Base-by-base conservation (phyloP, 2,888 invertebrate genomes). In the Enchytraeus crypticus region DNA sequence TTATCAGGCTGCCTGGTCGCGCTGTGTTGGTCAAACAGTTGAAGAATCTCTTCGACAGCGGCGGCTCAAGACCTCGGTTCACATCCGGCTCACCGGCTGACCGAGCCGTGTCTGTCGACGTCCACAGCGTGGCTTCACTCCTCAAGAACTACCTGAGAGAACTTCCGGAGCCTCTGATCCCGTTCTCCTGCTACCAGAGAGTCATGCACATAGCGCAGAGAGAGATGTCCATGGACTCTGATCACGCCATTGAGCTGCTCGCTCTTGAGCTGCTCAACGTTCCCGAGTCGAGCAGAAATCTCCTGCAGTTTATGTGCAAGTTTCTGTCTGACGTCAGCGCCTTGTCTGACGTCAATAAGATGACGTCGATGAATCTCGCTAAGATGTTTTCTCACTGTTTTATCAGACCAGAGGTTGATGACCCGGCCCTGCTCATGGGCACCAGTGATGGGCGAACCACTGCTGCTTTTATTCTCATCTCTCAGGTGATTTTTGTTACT, bases 101-200 rank as follows among this genome's bases (percentile, higher is more conserved):
- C n/a, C n/a, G n/a, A n/a, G n/a, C n/a, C n/a, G n/a, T n/a, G n/a
- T 46, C 46, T 4, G 30, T 49, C 4, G 69, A 69, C 43, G 59
- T 69, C 8, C 76, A 78, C 67, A 74, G 75, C 23, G 75, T 76
- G 2, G 75, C 76, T 0, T 78, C 78, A 1, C 66, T 79, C 45
- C 66, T 79, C 29, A 79, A 79, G 64, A 66, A 71, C 57, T 79
- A 74, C 66, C 71, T 79, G 2, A 67, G 78, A 21, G 77, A 79
- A 55, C 71, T 79, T 5, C 77, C 79, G 21, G 75, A 77, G 51
- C 76, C 78, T 21, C 66, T 79, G 38, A 72, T 79, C 53, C 77
- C 79, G 0, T 69, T 70, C 56, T 57, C 66, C 11, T 65, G 89
- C 53, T 69, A 69, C 51, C 69, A 69, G 26, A n/a, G 55, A 5